A percentile compares a stretch with the other conserved stretches of the same genome.
phyloP scores from a whole-genome alignment of 2,888 invertebrate species.

The Caenorhabditis imperialis region DNA sequence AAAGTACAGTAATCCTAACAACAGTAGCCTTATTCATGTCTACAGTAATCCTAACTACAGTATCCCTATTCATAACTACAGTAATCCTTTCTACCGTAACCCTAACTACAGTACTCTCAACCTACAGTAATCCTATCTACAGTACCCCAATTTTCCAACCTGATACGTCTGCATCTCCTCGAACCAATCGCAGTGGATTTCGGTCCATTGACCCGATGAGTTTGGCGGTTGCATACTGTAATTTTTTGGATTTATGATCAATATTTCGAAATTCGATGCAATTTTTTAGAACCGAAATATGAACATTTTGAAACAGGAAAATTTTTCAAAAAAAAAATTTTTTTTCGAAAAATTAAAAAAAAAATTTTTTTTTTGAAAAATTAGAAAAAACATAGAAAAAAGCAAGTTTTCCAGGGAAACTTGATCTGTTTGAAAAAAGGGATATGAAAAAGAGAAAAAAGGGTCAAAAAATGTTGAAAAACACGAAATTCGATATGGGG shows the following conservation, averaged over 20 bases:
- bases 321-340: not conserved
- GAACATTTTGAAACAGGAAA: not conserved
- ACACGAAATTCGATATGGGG: too few species aligned
- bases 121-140: not conserved
- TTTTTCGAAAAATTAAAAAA: too few species aligned
- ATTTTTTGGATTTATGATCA: not conserved
- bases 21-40: too few species aligned
- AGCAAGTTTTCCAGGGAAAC: not conserved
- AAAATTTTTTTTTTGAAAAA: too few species aligned
- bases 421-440: too few species aligned
- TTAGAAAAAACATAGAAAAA: not conserved
- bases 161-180: conserved; percentile 54
- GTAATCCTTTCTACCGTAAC: too few species aligned
- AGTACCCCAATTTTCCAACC: conserved; percentile 20
- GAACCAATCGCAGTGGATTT: conserved; percentile 61
- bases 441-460: too few species aligned
- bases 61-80: too few species aligned
- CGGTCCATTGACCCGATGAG: conserved; percentile 60
- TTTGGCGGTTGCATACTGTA: conserved; percentile 59
- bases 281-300: not conserved
- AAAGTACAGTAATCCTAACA: too few species aligned
- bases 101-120: too few species aligned
- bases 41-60: too few species aligned
- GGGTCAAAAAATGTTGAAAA: too few species aligned
- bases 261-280: not conserved